Evolutionary conservation across 2,113 vertebrate genomes (phyloP), one percentile per base, ranked within the genome.

Genomic region (Perca flavescens): DNA sequence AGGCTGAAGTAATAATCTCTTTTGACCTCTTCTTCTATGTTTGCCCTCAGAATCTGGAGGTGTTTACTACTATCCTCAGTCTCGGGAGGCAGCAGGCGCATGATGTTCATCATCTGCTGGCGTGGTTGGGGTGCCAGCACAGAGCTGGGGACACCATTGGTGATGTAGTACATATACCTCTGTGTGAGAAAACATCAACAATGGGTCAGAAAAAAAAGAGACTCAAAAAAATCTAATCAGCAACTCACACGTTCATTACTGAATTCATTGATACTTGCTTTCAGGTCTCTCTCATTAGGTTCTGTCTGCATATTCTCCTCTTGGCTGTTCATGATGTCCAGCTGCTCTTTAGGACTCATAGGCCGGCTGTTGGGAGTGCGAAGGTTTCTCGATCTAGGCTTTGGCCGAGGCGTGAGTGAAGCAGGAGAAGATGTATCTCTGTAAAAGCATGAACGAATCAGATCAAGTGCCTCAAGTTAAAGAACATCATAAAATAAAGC

Each of bases 121-220:
- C 60, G 21, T 1, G 96, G 94, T 68, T 94, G 93, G 4, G 95
- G 93, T 46, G 95, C 93, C 85, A 98, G 89, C 95, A 96, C 95
- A 85, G 96, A 93, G 79, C 88, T 93, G 28, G 62, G 90, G 76
- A 99, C 88, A 46, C 96, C 96, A 1, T 93, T 87, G 56, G 83
- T 78, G 82, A 98, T 93, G 83, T 98, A 98, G 90, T 97, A 94
- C 67, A 78, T 85, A 63, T 99, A 98, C 61, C 96, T 95, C 98
- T 99, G 88, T 69, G 93, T 74, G 89, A 77, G 82, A 1, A 52
- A 83, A 73, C 50, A 78, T 57, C 0, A 75, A 49, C 11, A 56
- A n/a, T 56, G 31, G 46, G 40, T 68, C 11, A 21, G 50, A 52
- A 83, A 64, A 57, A 57, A 57, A 15, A 0, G 5, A 43, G 12